These are phyloP conservation scores for Nothoprocta perdicaria DNA, from an alignment of 2,113 vertebrate genomes.

Conservation along the genomic window DNA sequence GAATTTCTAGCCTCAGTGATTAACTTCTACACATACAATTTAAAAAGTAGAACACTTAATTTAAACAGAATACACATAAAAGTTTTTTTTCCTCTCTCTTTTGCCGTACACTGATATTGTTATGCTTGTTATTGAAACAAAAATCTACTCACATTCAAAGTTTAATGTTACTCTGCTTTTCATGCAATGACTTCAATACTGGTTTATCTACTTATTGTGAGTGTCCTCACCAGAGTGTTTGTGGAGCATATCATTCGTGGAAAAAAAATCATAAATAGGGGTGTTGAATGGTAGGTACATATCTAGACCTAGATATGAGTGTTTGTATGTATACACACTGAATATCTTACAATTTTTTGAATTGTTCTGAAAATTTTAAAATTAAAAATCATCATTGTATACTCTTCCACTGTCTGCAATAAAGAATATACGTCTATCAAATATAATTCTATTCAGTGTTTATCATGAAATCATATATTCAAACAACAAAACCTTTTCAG, in stretches of 20 bases:
- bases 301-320: fast-evolving
- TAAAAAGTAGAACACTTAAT: constrained; percentile 61
- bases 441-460: neutral
- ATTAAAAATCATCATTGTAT: neutral
- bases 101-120: constrained; percentile 38
- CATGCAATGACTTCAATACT: constrained; percentile 28
- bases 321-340: neutral
- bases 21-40: constrained; percentile 53
- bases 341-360: neutral
- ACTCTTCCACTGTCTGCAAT: neutral
- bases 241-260: neutral
- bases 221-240: constrained; percentile 54
- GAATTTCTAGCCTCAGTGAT: constrained; percentile 64
- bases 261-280: neutral
- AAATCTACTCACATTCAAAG: constrained; percentile 41
- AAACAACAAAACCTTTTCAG: neutral
- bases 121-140: constrained; percentile 47
- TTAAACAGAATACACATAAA: constrained; percentile 65
- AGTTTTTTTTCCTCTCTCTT: constrained; percentile 25
- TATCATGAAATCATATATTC: neutral
- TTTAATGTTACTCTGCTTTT: constrained; percentile 42
- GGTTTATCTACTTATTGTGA: constrained; percentile 34
- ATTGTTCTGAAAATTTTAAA: constrained; percentile 1
- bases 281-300: neutral
- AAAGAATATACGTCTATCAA: neutral